Base-by-base conservation (phyloP, 2,797 vertebrate genomes). In the Sphenopsis melanotis region DNA sequence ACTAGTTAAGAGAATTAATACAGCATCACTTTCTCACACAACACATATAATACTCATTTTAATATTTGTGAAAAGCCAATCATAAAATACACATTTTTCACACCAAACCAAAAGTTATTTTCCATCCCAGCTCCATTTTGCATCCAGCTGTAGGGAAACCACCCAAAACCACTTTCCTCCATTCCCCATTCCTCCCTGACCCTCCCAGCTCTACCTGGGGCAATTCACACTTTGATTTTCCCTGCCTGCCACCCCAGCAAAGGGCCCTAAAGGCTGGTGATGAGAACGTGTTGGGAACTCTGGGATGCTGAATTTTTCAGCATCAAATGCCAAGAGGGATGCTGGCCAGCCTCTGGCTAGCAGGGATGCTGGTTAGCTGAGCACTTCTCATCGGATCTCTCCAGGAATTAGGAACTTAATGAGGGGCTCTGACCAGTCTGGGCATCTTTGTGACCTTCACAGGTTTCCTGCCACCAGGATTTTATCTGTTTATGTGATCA, bases 281-380 rank as follows among this genome's bases (percentile, higher is more conserved):
- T 60, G 70, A 36, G 56, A 83, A 61, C 6, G 9, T 2, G 21
- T 5, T 49, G 68, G 93, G 20, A 85, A 5, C 47, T 59, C 53
- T 10, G 41, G 92, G 79, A 21, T 44, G 42, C 15, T 55, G 84
- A 80, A 78, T 92, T 88, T 22, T 56, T 91, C 72, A 56, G 53
- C 92, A 75, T 34, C 61, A 83, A 91, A 95, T 92, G 79, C 92
- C 72, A 11, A 5, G 57, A 83, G 77, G 85, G 91, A 96, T 91
- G 57, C 92, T 92, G 92, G 91, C 87, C 82, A 22, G 27, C 7
- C 9, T 2, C 44, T 7, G 1, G 14, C 68, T 30, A 24, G 5
- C 7, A 2, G 59, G 49, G 92, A 9, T 80, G 60, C 64, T 60
- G 90, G 74, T 86, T 83, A 78, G 83, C 69, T 44, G 69, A 52